Evolutionary conservation across 2,797 vertebrate genomes (phyloP), one percentile per base, ranked within the genome.

Genomic region (Acrossocheilus wenchowensis): DNA sequence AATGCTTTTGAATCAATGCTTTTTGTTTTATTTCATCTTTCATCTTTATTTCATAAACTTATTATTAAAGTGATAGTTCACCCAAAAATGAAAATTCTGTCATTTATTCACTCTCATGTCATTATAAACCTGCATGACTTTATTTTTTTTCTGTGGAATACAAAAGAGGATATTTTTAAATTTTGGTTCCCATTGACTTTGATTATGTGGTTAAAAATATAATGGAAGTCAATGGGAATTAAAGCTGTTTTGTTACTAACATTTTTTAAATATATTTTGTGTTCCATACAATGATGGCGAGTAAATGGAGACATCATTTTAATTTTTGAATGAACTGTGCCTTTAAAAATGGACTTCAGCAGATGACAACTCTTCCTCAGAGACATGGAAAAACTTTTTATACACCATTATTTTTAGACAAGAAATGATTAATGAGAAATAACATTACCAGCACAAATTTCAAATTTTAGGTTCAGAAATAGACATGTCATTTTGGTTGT

Each of bases 1-100:
- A 89, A 68, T 82, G 87, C 71, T 85, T 79, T 77, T 78, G 81
- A 73, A 1, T 87, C 71, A 60, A 81, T 78, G 84, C 83, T 45
- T 85, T 30, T 69, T 92, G 83, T 93, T 93, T 94, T 89, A 90
- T 93, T 89, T 87, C 57, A 81, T 87, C 81, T 68, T 39, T 39
- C 39, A 39, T 39, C 39, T 39, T 39, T 39, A 7, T 39, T 39
- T 39, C 39, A 39, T 93, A 92, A 94, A 93, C 94, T 91, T 81
- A 52, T 30, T 92, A 83, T 92, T 92, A 90, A 93, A 90, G 1
- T 26, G 26, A 64, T 64, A 68, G 15, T 71, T 71, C 19, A 21
- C 36, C 8, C 36, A 68, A 68, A 69, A 41, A 36, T 5, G 9
- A 21, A 10, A 39, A 21, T 21, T 41, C 15, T 21, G 17, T 41